Evolutionary conservation across 2,113 vertebrate genomes (phyloP), one percentile per base, ranked within the genome.

Genomic region (Gasterosteus aculeatus): DNA sequence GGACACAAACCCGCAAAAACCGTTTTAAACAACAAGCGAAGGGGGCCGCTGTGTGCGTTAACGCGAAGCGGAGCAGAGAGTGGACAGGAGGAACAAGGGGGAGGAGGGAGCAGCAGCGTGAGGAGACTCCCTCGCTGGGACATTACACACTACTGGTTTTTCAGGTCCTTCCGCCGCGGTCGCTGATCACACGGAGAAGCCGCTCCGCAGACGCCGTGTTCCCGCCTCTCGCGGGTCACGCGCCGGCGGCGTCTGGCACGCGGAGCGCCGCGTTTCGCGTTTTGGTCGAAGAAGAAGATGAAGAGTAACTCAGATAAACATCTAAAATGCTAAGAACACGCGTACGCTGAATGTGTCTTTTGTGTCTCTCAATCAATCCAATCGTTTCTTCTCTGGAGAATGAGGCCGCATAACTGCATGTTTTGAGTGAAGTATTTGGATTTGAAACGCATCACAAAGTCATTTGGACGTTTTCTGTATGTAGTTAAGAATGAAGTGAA

Each of bases 61-160:
- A 56, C 69, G 79, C 66, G 44, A 77, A 58, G 67, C 44, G 59
- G 75, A 76, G 74, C 80, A 71, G 82, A 72, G 51, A 61, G 58
- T 35, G 26, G 41, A 10, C 35, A 64, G 54, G 60, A 77, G 77
- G 81, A 38, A 38, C 6, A 38, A 7, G 35, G 22, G 33, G 33
- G 35, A 38, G 35, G 35, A 38, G 35, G 22, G 35, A 38, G 35
- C 35, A 38, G 33, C 33, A 4, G 3, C 33, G 33, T 33, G 33
- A 3, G 3, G 33, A 33, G 33, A 26, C 22, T 26, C 22, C 22
- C 22, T 26, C 22, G 22, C 22, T 26, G 22, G 22, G 22, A 26
- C 22, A 26, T 26, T 1, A 33, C 33, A 33, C 33, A 33, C 33
- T 33, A 5, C 93, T 92, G 92, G 94, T 95, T 95, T 94, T 95